Percentiles rank a stretch among this genome's conserved stretches.
phyloP scores from a whole-genome alignment of 2,888 invertebrate species.

The Hypomecis punctinalis region DNA sequence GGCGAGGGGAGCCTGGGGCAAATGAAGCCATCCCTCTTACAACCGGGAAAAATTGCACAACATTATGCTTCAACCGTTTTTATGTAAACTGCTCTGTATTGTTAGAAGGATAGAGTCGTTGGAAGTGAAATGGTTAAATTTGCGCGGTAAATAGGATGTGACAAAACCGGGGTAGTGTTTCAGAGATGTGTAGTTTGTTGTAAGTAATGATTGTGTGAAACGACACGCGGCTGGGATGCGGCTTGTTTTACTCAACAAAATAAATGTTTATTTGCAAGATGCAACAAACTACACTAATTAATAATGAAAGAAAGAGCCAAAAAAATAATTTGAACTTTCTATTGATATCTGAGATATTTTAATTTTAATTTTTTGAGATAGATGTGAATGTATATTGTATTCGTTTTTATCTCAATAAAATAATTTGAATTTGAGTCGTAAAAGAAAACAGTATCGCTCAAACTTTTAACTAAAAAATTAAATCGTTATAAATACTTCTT shows the following conservation, averaged over 20 bases:
- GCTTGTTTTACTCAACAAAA: conserved; percentile 5
- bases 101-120: conserved; percentile 12
- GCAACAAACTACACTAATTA: too few relatives aligned
- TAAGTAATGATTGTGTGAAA: conserved; percentile 64
- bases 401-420: too few relatives aligned
- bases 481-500: neutral
- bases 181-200: conserved; percentile 66
- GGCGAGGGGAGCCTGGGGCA: conserved; percentile 53
- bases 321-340: too few relatives aligned
- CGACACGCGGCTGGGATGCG: conserved; percentile 30
- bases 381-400: too few relatives aligned
- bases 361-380: too few relatives aligned
- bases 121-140: conserved; percentile 24
- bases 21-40: conserved; percentile 67
- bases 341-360: too few relatives aligned
- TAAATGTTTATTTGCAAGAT: neutral
- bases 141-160: conserved; percentile 40
- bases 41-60: conserved; percentile 33
- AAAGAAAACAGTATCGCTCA: too few relatives aligned
- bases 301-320: too few relatives aligned
- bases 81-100: conserved; percentile 30
- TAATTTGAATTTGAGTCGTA: too few relatives aligned
- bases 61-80: conserved; percentile 7
- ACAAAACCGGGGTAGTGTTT: conserved; percentile 49
- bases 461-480: too few relatives aligned